Conservation (phyloP, 2,888 invertebrate species). For the Synergus laeviventris region DNA sequence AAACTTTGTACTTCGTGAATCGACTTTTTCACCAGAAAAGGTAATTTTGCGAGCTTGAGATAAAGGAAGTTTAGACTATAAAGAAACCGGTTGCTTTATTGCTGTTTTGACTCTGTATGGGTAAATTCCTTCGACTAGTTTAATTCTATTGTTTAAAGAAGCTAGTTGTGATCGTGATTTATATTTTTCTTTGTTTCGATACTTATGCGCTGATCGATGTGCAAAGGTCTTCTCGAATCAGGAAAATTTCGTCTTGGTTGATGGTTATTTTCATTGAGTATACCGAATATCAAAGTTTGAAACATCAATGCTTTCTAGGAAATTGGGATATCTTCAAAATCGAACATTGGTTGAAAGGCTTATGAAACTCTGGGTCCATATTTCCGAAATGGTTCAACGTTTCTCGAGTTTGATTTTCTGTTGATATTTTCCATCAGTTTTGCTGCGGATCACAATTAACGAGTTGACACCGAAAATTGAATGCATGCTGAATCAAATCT, state of each 20-base stretch:
- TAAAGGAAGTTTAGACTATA: conserved; percentile 3
- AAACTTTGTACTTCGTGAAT: conserved; percentile 8
- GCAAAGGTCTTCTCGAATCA: conserved; percentile 8
- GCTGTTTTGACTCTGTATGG: conserved; percentile 37
- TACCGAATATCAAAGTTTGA: too few species aligned
- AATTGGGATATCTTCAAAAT: too few species aligned
- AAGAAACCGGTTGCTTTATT: conserved; percentile 23
- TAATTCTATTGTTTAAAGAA: neutral
- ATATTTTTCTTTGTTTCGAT: conserved; percentile 20
- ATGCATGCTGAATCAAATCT: neutral
- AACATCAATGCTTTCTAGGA: too few species aligned
- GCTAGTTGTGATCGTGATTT: too few species aligned
- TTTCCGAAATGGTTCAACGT: too few species aligned
- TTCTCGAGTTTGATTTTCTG: too few species aligned
- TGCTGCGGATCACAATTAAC: too few species aligned
- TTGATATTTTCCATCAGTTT: neutral
- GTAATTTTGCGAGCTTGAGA: conserved; percentile 29
- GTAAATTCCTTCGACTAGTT: conserved; percentile 47
- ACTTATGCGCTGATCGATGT: too few species aligned
- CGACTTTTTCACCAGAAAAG: conserved; percentile 16
- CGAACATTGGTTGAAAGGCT: too few species aligned
- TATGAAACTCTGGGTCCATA: too few species aligned
- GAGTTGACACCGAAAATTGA: neutral
- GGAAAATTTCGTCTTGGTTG: neutral
- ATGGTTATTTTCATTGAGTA: too few species aligned